These are phyloP conservation scores for Microcebus griseorufus DNA, from an alignment of 2,113 vertebrate species.

Conservation along the genomic window DNA sequence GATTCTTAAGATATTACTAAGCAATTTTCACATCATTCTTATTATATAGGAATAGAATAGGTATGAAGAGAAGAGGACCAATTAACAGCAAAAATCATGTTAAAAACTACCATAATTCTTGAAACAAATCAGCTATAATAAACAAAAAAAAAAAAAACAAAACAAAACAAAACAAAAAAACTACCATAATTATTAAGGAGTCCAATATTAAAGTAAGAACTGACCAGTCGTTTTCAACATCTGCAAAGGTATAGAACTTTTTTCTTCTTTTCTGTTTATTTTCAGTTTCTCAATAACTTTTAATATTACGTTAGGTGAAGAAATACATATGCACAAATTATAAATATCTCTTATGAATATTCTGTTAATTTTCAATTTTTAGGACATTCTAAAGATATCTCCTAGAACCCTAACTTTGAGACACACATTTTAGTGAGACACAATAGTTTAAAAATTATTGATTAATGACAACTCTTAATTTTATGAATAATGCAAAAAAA, in stretches of 20 bases:
- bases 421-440: neutral
- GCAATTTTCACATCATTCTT: conserved; percentile 8
- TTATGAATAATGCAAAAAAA: conserved; percentile 44
- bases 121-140: too few relatives aligned
- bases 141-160: too few relatives aligned
- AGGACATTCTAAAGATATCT: conserved; percentile 16
- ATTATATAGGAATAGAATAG: neutral
- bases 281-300: neutral
- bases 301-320: neutral
- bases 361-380: conserved; percentile 39
- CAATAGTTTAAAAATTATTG: conserved; percentile 37
- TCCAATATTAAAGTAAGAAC: neutral
- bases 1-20: conserved; percentile 12
- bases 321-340: conserved; percentile 13
- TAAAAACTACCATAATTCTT: too few relatives aligned
- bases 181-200: neutral
- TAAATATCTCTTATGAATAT: neutral
- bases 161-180: too few relatives aligned
- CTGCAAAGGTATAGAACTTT: neutral
- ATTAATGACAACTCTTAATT: conserved; percentile 35
- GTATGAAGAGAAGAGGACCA: neutral
- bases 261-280: conserved; percentile 9
- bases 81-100: neutral
- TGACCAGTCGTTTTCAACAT: neutral
- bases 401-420: neutral